Conservation (phyloP, 2,113 vertebrate genomes). For the Microcebus ravelobensis region DNA sequence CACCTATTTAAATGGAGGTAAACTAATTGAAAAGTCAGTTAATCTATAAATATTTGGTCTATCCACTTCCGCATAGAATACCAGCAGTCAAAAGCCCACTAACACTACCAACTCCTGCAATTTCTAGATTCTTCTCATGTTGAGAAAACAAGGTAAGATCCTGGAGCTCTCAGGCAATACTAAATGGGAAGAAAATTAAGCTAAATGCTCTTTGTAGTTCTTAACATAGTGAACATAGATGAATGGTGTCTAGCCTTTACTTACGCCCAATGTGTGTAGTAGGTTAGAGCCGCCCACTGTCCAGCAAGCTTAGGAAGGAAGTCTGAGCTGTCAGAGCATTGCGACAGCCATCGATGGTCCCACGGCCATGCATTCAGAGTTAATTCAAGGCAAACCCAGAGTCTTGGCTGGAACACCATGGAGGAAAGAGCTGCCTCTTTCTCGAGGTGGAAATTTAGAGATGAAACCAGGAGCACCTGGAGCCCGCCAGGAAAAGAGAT, state of each 20-base stretch:
- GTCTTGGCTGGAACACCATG: background rate
- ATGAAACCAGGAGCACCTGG: background rate
- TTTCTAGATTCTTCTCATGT: background rate
- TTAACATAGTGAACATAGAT: background rate
- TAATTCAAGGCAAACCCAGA: background rate
- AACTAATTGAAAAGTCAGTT: slow-evolving; percentile 33
- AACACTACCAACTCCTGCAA: background rate
- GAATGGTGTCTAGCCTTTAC: background rate
- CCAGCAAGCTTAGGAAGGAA: background rate
- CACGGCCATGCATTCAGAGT: background rate
- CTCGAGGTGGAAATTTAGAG: background rate
- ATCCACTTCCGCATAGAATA: background rate
- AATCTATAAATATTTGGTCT: background rate
- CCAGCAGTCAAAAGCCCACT: background rate
- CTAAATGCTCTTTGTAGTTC: background rate
- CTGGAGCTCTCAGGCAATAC: background rate
- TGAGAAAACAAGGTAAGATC: background rate
- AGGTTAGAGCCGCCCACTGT: background rate
- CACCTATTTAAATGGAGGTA: background rate
- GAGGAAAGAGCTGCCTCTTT: background rate
- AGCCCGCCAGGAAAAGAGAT: background rate
- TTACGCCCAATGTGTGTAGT: background rate
- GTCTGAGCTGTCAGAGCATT: background rate
- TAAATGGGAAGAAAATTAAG: background rate
- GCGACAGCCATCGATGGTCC: too few relatives aligned